Percentiles rank a stretch among this genome's conserved stretches.
Evolutionary conservation across 2,888 invertebrate species (phyloP).

Genomic region (Macrophya annulata): DNA sequence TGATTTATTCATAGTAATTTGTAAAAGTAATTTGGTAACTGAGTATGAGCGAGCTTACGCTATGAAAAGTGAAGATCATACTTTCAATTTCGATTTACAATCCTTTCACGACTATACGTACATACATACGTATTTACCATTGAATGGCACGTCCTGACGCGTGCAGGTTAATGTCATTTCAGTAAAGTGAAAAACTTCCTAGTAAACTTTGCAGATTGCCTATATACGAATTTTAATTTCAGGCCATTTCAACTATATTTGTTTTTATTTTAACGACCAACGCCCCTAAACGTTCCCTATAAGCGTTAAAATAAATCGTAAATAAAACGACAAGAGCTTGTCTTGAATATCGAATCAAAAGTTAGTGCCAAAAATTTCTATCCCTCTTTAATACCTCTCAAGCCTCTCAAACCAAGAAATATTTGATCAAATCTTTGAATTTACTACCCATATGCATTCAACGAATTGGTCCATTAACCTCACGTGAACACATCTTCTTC

Average conservation of each 20-base stretch:
- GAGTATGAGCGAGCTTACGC: background rate
- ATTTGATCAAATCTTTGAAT: background rate
- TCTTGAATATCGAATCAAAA: background rate
- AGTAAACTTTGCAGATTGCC: background rate
- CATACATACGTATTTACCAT: background rate
- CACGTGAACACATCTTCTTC: background rate
- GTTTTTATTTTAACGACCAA: background rate
- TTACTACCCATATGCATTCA: background rate
- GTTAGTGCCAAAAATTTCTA: background rate
- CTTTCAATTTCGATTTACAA: slow-evolving; percentile 19
- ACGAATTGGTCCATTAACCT: slow-evolving; percentile 5
- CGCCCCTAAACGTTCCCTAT: background rate
- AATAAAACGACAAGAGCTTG: background rate
- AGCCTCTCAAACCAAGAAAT: background rate
- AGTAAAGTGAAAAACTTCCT: slow-evolving; percentile 15
- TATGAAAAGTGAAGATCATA: background rate
- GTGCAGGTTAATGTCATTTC: background rate
- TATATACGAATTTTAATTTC: background rate
- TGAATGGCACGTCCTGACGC: background rate
- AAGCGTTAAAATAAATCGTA: background rate
- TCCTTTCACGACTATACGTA: slow-evolving; percentile 19
- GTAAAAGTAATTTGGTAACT: background rate
- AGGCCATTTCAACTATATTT: background rate
- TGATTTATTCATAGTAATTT: background rate
- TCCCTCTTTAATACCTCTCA: background rate